Conservation (phyloP, 2,797 vertebrate genomes). For the Smutsia gigantea region DNA sequence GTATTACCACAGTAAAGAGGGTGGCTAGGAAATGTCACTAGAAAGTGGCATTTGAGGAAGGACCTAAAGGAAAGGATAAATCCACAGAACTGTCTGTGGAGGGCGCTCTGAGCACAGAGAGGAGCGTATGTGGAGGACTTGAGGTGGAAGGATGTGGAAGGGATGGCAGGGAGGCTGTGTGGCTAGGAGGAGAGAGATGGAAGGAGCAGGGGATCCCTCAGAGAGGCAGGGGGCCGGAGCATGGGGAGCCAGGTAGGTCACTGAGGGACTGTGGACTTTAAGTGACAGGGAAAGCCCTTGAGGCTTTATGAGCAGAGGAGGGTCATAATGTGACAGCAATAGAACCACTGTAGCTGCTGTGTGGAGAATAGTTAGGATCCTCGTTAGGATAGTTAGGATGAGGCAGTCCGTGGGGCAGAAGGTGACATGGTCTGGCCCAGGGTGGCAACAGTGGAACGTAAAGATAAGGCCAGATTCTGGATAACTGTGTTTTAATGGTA, state of each 20-base stretch:
- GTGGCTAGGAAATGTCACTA: neutral
- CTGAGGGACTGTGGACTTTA: neutral
- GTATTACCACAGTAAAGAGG: neutral
- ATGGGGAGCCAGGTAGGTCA: rapidly evolving
- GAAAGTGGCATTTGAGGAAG: neutral
- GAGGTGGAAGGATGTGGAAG: neutral
- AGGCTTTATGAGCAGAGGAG: neutral
- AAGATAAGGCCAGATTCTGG: neutral
- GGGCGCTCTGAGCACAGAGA: neutral
- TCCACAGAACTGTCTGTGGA: neutral
- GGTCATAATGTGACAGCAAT: neutral
- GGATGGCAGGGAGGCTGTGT: neutral
- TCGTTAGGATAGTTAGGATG: neutral
- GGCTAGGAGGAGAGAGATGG: neutral
- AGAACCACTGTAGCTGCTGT: neutral
- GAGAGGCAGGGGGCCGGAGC: neutral
- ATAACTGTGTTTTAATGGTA: neutral
- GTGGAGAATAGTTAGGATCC: neutral
- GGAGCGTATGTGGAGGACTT: neutral
- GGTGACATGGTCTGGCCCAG: neutral
- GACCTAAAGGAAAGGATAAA: neutral
- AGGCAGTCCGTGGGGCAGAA: neutral
- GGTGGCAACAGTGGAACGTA: neutral
- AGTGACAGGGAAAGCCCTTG: neutral
- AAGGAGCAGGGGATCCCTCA: too few species aligned